These are phyloP conservation scores for Philhelius pedissequus DNA, from an alignment of 2,888 invertebrate genomes.

Conservation along the genomic window DNA sequence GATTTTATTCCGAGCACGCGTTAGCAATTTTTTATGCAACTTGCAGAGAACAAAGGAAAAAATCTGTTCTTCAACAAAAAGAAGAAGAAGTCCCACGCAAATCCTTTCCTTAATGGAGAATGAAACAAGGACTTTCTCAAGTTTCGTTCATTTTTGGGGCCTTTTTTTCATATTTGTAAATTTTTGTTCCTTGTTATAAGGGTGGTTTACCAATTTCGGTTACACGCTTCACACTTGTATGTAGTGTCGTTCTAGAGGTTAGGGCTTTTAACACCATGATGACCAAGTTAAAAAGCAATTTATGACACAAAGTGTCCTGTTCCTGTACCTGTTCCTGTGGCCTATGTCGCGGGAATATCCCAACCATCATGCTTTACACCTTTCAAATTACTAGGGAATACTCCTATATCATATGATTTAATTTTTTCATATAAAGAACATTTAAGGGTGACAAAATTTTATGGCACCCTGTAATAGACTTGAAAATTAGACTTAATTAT, in stretches of 20 bases:
- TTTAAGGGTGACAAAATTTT: slow-evolving; percentile 5
- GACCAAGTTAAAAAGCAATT: slow-evolving; percentile 59
- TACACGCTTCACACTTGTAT: slow-evolving; percentile 53
- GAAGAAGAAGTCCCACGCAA: slow-evolving; percentile 61
- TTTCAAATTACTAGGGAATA: background rate
- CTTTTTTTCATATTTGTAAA: slow-evolving; percentile 1
- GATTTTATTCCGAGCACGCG: slow-evolving; percentile 75
- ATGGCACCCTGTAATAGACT: background rate
- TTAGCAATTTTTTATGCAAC: slow-evolving; percentile 79
- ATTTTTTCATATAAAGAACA: background rate
- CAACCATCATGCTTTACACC: slow-evolving; percentile 1
- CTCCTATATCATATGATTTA: background rate
- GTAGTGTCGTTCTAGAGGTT: background rate
- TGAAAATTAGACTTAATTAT: slow-evolving; percentile 56
- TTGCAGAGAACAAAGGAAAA: slow-evolving; percentile 62
- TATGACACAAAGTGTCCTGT: slow-evolving; percentile 49
- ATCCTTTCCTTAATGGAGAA: slow-evolving; percentile 68
- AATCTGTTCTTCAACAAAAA: slow-evolving; percentile 23
- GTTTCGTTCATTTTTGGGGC: slow-evolving; percentile 36
- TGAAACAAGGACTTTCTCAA: slow-evolving; percentile 66
- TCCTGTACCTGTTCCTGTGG: background rate
- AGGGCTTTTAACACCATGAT: slow-evolving; percentile 18
- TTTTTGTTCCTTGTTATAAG: slow-evolving; percentile 22
- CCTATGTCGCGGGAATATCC: background rate
- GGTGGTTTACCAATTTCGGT: slow-evolving; percentile 45